Base-by-base conservation (phyloP, 2,888 invertebrate species). In the Theretra japonica region DNA sequence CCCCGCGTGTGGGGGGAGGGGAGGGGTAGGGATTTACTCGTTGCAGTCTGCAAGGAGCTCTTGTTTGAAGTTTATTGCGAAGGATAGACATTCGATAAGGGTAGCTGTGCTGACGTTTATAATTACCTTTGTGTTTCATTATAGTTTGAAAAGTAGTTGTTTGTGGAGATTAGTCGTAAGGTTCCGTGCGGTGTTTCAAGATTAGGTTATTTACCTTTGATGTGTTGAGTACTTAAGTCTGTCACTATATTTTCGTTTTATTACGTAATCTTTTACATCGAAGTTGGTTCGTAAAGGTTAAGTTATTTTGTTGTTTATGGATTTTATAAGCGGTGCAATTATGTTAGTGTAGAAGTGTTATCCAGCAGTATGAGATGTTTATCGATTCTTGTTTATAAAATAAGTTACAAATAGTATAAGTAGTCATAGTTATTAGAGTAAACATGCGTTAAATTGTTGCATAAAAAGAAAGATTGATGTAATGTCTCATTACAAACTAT, bases 1-100 rank as follows among this genome's bases (percentile, higher is more conserved):
- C 77, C 81, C 41, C 33, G 60, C 30, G 41, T 62, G 21, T 21
- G 62, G 41, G 62, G 1, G 21, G 76, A 82, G 79, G 81, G 82
- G 77, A 82, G 80, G 73, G 73, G 75, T 72, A 75, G 73, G 59
- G 19, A 21, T 62, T 77, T 78, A 77, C 77, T 76, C 79, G 80
- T 80, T 79, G 78, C 77, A 73, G 72, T 76, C 74, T 80, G 77
- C 77, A 80, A 75, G 28, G 72, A 74, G 72, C 75, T 76, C 72
- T 73, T 72, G 73, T 72, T 72, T 75, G 70, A 68, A 75, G 75
- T 73, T 69, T 56, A 48, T 62, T 62, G 65, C 48, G 23, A 23
- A 23, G 88, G 65, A 41, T 62, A 62, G 28, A 60, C 48, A 48
- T 17, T 48, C 48, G 65, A 65, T 65, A 65, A 65, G 62, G 65